A percentile compares a stretch with the other conserved stretches of the same genome.
Conservation (phyloP, 2,113 vertebrate genomes). For the Podocnemis expansa region DNA sequence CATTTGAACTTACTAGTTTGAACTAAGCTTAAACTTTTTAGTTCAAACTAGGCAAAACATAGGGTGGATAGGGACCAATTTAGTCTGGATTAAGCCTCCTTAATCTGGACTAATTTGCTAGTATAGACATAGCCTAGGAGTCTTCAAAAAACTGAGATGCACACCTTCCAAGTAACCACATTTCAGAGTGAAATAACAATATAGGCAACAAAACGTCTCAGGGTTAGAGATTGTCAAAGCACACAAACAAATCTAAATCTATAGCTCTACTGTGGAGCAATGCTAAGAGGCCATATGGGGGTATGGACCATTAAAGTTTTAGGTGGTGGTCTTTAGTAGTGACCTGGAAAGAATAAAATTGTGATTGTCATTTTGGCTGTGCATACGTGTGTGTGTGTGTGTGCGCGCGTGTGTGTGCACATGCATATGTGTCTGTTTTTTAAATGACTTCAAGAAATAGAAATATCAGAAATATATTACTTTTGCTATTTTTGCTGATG, state of each 20-base stretch:
- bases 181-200: background rate
- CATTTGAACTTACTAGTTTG: too few relatives aligned
- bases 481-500: background rate
- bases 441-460: background rate
- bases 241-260: rapidly evolving
- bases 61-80: too few relatives aligned
- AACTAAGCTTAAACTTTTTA: too few relatives aligned
- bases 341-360: too few relatives aligned
- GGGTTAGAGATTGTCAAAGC: background rate
- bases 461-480: slow-evolving; percentile 17
- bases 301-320: background rate
- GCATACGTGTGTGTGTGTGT: background rate
- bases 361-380: background rate
- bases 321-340: background rate
- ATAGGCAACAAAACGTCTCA: background rate
- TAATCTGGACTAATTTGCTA: too few relatives aligned
- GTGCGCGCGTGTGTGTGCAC: too few relatives aligned
- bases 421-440: too few relatives aligned
- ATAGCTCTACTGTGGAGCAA: background rate
- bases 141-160: background rate
- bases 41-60: too few relatives aligned
- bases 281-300: background rate
- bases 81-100: too few relatives aligned
- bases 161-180: background rate
- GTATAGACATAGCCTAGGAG: too few relatives aligned